These are phyloP conservation scores for Anseranas semipalmata DNA, from an alignment of 2,113 vertebrate species.

Conservation along the genomic window DNA sequence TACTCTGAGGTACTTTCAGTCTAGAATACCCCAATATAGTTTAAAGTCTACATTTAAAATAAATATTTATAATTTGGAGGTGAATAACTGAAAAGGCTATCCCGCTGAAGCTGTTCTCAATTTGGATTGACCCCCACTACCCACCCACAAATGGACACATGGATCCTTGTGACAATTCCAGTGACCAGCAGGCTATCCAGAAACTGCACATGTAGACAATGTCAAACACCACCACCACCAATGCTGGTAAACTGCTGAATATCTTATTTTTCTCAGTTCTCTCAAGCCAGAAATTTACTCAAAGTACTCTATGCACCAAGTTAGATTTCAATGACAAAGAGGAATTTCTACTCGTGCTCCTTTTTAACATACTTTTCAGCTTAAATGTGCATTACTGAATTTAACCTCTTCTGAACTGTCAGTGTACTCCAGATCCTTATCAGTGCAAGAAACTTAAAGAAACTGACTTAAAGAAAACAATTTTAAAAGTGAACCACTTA, in stretches of 20 bases:
- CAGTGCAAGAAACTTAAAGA: not conserved
- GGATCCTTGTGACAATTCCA: not conserved
- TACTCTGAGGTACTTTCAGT: not conserved
- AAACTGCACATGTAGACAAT: not conserved
- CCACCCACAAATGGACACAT: not conserved
- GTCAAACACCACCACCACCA: accelerated
- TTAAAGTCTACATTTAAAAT: not conserved
- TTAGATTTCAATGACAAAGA: not conserved
- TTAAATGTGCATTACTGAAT: not conserved
- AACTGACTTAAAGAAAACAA: not conserved
- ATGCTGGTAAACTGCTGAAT: not conserved
- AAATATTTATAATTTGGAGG: not conserved
- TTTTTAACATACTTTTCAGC: not conserved
- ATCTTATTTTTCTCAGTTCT: not conserved
- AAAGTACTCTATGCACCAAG: not conserved
- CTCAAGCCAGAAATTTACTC: not conserved
- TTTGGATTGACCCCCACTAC: not conserved
- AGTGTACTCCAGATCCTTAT: not conserved
- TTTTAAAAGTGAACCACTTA: not conserved
- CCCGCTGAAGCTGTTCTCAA: not conserved
- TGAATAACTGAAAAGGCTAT: not conserved
- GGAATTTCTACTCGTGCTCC: not conserved
- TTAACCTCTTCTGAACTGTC: not conserved
- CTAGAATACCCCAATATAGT: not conserved
- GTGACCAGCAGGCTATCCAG: not conserved